Conservation (phyloP, 2,113 vertebrate genomes). For the Nannobrachium achirus region DNA sequence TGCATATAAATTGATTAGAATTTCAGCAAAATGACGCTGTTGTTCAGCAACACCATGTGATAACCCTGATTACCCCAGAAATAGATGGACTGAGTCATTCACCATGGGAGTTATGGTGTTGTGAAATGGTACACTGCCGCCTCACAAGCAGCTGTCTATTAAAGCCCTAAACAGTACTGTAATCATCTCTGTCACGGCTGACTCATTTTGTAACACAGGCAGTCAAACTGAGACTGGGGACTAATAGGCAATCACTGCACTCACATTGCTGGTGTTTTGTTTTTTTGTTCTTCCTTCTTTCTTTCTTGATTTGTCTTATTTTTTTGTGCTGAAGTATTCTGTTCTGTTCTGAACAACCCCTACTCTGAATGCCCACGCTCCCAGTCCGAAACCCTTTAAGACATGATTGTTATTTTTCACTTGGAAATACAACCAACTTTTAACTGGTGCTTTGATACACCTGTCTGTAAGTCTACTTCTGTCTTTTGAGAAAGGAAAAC, state of each 20-base stretch:
- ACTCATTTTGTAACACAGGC: conserved; percentile 3
- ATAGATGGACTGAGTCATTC: conserved; percentile 44
- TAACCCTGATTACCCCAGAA: conserved; percentile 1
- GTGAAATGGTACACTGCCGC: conserved; percentile 3
- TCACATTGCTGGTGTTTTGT: conserved; percentile 17
- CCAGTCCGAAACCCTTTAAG: conserved; percentile 57
- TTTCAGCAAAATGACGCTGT: conserved; percentile 16
- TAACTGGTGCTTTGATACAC: conserved; percentile 63
- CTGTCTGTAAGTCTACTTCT: conserved; percentile 47
- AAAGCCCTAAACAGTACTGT: conserved; percentile 38
- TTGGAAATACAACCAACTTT: conserved; percentile 19
- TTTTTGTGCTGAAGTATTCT: conserved; percentile 6
- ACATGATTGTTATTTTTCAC: conserved; percentile 17
- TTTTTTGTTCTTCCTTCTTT: no score
- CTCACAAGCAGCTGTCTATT: conserved; percentile 31
- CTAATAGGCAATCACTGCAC: neutral
- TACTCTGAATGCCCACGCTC: conserved; percentile 5
- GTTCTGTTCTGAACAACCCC: conserved; percentile 20
- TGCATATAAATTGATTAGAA: neutral
- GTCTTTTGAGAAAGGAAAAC: conserved; percentile 6
- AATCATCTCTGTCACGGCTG: conserved; percentile 50
- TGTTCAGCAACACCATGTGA: neutral
- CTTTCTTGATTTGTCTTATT: no score
- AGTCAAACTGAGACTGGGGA: conserved; percentile 8
- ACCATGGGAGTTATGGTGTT: conserved; percentile 18